These are phyloP conservation scores for Crypturellus tataupa DNA, from an alignment of 2,797 vertebrate species.

Conservation along the genomic window DNA sequence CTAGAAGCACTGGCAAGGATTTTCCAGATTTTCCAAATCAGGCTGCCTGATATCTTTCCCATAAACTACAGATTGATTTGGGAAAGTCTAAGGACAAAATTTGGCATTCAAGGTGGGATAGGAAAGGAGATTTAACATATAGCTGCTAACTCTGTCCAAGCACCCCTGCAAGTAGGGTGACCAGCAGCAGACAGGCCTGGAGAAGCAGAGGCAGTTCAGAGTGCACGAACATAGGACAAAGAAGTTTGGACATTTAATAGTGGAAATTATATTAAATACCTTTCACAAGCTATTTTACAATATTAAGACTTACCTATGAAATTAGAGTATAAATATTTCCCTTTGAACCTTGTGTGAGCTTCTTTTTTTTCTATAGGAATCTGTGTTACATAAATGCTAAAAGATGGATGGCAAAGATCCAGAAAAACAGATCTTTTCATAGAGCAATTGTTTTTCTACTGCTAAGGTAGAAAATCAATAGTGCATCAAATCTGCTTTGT, in stretches of 20 bases:
- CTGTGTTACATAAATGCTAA: background rate
- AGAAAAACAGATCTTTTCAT: slow-evolving; percentile 42
- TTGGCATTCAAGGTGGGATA: background rate
- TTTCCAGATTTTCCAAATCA: background rate
- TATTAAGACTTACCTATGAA: background rate
- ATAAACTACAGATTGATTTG: background rate
- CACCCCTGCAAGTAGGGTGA: background rate
- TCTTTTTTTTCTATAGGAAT: background rate
- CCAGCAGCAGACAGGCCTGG: background rate
- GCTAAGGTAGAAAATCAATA: slow-evolving; percentile 75
- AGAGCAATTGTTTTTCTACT: slow-evolving; percentile 53
- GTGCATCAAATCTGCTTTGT: slow-evolving; percentile 62
- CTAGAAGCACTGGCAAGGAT: accelerated
- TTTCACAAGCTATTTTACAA: background rate
- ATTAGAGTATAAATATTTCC: background rate
- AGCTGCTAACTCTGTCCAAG: background rate
- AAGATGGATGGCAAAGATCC: slow-evolving; percentile 18
- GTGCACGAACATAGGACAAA: background rate
- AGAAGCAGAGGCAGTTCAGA: background rate
- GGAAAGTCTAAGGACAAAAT: background rate
- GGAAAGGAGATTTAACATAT: background rate
- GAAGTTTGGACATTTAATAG: background rate
- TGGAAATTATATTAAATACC: background rate
- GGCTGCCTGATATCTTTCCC: background rate
- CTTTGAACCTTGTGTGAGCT: background rate